Percentiles rank a stretch among this genome's conserved stretches.
Conservation (phyloP, 2,888 invertebrate species). For the Cremastinae sp. region DNA sequence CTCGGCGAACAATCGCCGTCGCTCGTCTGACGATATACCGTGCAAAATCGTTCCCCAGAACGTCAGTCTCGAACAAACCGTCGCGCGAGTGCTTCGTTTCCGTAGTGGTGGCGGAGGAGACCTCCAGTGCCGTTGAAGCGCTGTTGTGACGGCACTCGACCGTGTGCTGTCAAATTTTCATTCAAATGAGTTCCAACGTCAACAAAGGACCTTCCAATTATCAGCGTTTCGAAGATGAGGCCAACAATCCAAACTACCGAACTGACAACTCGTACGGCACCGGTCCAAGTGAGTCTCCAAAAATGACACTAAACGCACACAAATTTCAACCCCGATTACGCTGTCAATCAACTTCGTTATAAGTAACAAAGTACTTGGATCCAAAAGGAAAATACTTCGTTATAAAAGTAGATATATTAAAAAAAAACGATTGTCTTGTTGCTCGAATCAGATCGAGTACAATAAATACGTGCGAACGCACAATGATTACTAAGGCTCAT, state of each 20-base stretch:
- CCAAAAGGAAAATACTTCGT: no score
- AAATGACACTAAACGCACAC: background rate
- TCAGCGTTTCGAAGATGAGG: constrained; percentile 74
- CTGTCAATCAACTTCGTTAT: no score
- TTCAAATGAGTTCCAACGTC: constrained; percentile 60
- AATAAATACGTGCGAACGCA: no score
- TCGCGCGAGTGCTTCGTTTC: constrained; percentile 27
- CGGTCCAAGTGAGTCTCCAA: constrained; percentile 72
- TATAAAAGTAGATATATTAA: no score
- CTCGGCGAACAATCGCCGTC: constrained; percentile 11
- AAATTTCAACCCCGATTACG: no score
- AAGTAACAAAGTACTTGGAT: no score
- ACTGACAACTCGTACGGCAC: constrained; percentile 70
- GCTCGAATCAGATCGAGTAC: background rate
- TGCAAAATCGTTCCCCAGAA: background rate
- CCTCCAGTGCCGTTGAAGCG: constrained; percentile 34
- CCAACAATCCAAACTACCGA: constrained; percentile 65
- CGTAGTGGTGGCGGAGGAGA: constrained; percentile 5
- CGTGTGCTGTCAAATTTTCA: constrained; percentile 46
- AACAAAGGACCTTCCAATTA: constrained; percentile 66
- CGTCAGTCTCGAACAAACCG: constrained; percentile 49
- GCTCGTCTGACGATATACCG: background rate
- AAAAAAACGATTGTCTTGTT: no score
- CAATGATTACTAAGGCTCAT: no score
- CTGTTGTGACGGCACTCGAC: constrained; percentile 35